A percentile compares a stretch with the other conserved stretches of the same genome.
These are phyloP conservation scores for Nemopilema nomurai DNA, from an alignment of 30 jellyfish, hydroid and myxozoan species.

Conservation along the genomic window DNA sequence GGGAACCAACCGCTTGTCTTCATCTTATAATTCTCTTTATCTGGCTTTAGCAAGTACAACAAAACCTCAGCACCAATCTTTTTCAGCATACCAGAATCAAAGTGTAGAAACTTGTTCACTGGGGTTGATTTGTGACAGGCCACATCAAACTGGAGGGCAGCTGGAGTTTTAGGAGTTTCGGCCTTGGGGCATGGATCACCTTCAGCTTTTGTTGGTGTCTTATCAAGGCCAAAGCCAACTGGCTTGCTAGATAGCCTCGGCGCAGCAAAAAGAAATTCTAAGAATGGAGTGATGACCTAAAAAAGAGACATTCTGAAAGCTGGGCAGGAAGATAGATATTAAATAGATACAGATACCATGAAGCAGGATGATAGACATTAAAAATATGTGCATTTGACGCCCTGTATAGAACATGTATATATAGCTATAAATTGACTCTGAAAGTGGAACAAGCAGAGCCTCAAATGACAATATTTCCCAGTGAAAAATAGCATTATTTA, in stretches of 20 bases:
- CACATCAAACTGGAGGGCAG: slow-evolving; percentile 14
- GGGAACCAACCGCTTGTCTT: slow-evolving; percentile 13
- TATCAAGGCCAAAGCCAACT: slow-evolving; percentile 6
- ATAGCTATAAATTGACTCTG: too few relatives aligned
- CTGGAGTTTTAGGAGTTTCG: slow-evolving; percentile 50
- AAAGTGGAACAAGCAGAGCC: too few relatives aligned
- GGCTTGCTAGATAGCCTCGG: neutral
- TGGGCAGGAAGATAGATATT: too few relatives aligned
- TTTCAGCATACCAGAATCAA: slow-evolving; percentile 21
- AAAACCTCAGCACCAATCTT: slow-evolving; percentile 50
- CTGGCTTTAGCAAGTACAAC: slow-evolving; percentile 6
- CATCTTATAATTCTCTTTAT: neutral
- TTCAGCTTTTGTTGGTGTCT: slow-evolving; percentile 36
- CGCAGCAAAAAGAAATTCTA: slow-evolving; percentile 27
- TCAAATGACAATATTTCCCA: too few relatives aligned
- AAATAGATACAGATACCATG: too few relatives aligned
- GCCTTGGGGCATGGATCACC: neutral
- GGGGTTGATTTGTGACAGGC: slow-evolving; percentile 17
- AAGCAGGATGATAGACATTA: too few relatives aligned
- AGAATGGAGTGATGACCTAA: slow-evolving; percentile 22
- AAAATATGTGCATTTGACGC: too few relatives aligned
- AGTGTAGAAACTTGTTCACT: slow-evolving; percentile 1
- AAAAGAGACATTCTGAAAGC: neutral
- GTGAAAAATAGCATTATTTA: too few relatives aligned
- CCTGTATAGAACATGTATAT: too few relatives aligned